These are phyloP conservation scores for Noctilio leporinus DNA, from an alignment of 2,113 vertebrate genomes.

Conservation along the genomic window DNA sequence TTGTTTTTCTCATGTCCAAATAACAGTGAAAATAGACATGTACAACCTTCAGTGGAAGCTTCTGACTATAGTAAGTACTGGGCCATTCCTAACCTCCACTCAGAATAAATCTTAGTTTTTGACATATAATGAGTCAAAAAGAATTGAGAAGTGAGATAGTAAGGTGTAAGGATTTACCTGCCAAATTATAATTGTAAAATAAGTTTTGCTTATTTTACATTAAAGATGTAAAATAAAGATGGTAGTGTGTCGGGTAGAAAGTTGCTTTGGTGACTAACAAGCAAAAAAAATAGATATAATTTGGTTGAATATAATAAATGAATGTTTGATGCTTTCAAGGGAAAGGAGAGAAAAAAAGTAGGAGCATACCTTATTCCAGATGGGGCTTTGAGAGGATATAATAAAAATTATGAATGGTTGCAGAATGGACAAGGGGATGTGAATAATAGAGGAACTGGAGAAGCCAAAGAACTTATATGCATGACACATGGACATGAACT, in stretches of 20 bases:
- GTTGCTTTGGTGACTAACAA: background rate
- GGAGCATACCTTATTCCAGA: background rate
- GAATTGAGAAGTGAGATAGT: background rate
- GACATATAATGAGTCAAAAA: background rate
- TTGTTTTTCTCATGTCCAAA: background rate
- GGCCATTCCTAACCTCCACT: background rate
- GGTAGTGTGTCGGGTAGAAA: background rate
- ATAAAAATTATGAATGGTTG: slow-evolving; percentile 42
- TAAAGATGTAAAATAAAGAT: background rate
- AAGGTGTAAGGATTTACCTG: background rate
- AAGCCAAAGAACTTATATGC: no score
- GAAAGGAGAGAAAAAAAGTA: background rate
- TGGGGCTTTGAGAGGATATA: background rate
- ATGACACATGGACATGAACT: no score
- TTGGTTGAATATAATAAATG: background rate
- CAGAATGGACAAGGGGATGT: no score
- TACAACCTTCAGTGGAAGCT: background rate
- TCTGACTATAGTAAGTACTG: background rate
- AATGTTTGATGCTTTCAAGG: slow-evolving; percentile 12
- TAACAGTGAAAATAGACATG: background rate
- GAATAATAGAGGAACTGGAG: no score
- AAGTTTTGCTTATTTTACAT: background rate
- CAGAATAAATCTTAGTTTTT: background rate
- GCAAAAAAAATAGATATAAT: background rate
- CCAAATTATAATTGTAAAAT: background rate